Percentiles rank a stretch among this genome's conserved stretches.
Evolutionary conservation across 2,797 vertebrate genomes (phyloP).

Genomic region (Leptodactylus fallax): DNA sequence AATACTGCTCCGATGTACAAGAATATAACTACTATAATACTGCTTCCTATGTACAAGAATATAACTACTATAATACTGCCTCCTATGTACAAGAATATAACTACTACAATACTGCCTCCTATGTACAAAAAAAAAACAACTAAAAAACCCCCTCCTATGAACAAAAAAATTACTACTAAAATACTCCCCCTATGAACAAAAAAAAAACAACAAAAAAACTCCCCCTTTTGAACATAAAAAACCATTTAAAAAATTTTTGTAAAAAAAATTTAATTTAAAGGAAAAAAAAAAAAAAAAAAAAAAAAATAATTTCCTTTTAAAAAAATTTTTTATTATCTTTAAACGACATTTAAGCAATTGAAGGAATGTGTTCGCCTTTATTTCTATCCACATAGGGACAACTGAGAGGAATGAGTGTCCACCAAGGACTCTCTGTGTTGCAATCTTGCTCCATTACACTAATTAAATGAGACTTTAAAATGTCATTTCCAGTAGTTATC

Average conservation of each 20-base stretch:
- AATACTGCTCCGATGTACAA: constrained; percentile 7
- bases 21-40: constrained; percentile 22
- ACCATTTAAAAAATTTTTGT: neutral
- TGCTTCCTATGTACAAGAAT: constrained; percentile 1
- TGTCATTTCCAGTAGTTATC: constrained; percentile 16
- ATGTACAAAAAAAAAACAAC: constrained; percentile 14
- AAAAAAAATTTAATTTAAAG: too few species aligned
- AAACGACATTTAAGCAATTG: neutral
- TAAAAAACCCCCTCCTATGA: neutral
- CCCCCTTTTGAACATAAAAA: neutral
- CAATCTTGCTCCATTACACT: constrained; percentile 19
- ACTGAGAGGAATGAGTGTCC: constrained; percentile 3
- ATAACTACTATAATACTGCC: constrained; percentile 22
- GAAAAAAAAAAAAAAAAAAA: too few species aligned
- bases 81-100: neutral
- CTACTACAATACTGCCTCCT: constrained; percentile 1
- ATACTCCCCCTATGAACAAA: constrained; percentile 9
- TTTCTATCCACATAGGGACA: constrained; percentile 11
- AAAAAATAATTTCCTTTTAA: neutral
- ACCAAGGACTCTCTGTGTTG: constrained; percentile 7
- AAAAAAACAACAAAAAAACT: too few species aligned
- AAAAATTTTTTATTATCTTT: neutral
- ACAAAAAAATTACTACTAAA: constrained; percentile 6
- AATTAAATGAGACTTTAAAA: constrained; percentile 30
- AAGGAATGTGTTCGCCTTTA: neutral